Evolutionary conservation across 1,140 invertebrate genomes (phyloP).

Genomic region (Drosophila navojoa): DNA sequence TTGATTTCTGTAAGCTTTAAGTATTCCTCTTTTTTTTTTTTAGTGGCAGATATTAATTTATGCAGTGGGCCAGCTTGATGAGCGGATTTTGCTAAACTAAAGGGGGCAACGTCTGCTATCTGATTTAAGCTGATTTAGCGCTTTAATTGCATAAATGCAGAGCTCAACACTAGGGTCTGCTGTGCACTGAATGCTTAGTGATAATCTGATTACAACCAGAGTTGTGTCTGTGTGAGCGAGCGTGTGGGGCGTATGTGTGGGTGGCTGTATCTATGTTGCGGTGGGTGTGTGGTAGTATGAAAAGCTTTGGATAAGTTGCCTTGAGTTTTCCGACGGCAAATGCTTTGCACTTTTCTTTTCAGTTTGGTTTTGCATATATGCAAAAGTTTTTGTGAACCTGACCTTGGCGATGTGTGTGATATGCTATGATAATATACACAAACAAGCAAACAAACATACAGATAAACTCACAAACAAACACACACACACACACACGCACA

Average conservation of each 20-base stretch:
- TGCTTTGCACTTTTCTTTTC: conserved; percentile 8
- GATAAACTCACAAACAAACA: neutral
- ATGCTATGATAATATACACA: conserved; percentile 8
- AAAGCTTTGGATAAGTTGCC: conserved; percentile 5
- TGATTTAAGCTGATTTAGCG: conserved; percentile 44
- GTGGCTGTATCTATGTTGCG: neutral
- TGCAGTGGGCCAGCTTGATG: neutral
- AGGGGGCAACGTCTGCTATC: conserved; percentile 1
- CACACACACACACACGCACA: conserved; percentile 2
- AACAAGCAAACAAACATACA: conserved; percentile 1
- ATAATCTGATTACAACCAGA: conserved; percentile 23
- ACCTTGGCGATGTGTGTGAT: conserved; percentile 1
- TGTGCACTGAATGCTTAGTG: neutral
- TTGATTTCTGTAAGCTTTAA: conserved; percentile 33
- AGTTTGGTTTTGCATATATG: neutral
- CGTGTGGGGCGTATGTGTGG: neutral
- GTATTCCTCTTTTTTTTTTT: neutral
- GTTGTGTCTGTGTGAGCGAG: neutral
- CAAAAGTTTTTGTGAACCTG: conserved; percentile 14
- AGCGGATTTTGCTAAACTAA: neutral
- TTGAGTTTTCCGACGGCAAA: conserved; percentile 5
- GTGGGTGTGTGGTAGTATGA: neutral
- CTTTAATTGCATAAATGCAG: conserved; percentile 15
- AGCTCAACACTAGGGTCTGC: conserved; percentile 8
- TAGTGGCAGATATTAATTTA: conserved; percentile 45